A percentile compares a stretch with the other conserved stretches of the same genome.
phyloP scores from a whole-genome alignment of 2,888 invertebrate species.

The Microctonus aethiopoides region DNA sequence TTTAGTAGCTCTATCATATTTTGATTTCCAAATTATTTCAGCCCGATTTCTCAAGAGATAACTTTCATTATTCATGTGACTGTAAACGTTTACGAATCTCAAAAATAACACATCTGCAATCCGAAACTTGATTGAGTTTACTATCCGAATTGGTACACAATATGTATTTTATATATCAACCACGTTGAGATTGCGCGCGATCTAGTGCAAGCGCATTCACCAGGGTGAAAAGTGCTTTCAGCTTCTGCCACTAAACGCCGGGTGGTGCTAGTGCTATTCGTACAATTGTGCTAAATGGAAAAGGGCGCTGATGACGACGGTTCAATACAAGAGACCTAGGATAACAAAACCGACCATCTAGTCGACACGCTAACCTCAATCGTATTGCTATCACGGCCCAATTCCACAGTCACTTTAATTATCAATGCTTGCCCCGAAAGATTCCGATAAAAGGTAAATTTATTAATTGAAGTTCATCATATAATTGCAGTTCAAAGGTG shows the following conservation, averaged over 20 bases:
- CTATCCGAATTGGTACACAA: too few species aligned
- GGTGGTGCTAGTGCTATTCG: conserved; percentile 35
- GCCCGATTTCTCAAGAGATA: neutral
- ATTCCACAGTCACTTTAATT: conserved; percentile 38
- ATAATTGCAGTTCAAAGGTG: neutral
- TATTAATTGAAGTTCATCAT: neutral
- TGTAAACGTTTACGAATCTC: neutral
- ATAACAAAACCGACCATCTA: conserved; percentile 36
- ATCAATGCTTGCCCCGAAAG: conserved; percentile 33
- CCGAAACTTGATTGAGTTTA: too few species aligned
- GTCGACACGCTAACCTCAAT: conserved; percentile 61
- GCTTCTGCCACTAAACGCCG: conserved; percentile 31
- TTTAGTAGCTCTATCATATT: neutral
- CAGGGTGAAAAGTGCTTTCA: conserved; percentile 11
- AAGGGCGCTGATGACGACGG: conserved; percentile 32
- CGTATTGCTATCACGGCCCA: conserved; percentile 42
- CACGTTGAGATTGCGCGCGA: neutral
- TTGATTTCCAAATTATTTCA: neutral
- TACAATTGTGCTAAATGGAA: conserved; percentile 34
- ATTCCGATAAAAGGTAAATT: conserved; percentile 31
- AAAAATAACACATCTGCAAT: neutral
- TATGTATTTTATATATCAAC: too few species aligned
- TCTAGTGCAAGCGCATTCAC: neutral
- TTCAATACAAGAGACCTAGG: conserved; percentile 47
- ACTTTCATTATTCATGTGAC: neutral